A percentile compares a stretch with the other conserved stretches of the same genome.
These are phyloP conservation scores for Copsychus sechellarum DNA, from an alignment of 2,113 vertebrate genomes.

Conservation along the genomic window DNA sequence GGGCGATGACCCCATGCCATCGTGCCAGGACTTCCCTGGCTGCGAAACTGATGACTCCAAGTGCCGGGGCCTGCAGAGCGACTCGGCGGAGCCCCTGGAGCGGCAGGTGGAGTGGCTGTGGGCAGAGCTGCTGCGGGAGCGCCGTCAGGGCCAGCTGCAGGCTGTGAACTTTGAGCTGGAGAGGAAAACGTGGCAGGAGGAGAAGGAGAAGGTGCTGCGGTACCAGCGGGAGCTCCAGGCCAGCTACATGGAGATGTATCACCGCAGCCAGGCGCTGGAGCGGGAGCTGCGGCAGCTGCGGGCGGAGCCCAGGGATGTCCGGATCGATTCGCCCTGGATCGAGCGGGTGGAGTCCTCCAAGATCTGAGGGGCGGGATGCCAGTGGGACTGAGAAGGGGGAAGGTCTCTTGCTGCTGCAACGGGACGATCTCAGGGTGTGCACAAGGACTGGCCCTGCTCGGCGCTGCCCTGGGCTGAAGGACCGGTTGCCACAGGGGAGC, in stretches of 20 bases:
- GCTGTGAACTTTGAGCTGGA: constrained; percentile 89
- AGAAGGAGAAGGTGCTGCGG: constrained; percentile 83
- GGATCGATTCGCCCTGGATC: constrained; percentile 83
- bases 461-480: neutral
- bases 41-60: constrained; percentile 80
- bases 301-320: constrained; percentile 49
- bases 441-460: fast-evolving
- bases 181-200: constrained; percentile 91
- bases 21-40: constrained; percentile 63
- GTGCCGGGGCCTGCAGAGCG: constrained; percentile 71
- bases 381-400: neutral
- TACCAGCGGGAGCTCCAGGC: constrained; percentile 86
- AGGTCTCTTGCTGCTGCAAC: neutral
- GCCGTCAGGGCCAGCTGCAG: constrained; percentile 90
- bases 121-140: constrained; percentile 89
- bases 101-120: constrained; percentile 82
- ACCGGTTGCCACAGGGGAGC: neutral
- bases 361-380: constrained; percentile 78
- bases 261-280: constrained; percentile 87
- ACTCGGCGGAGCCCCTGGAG: constrained; percentile 65
- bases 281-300: constrained; percentile 81
- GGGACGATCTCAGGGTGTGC: neutral
- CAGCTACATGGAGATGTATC: constrained; percentile 96
- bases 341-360: constrained; percentile 93
- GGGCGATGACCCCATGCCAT: constrained; percentile 57